Evolutionary conservation across 2,888 invertebrate species (phyloP).

Genomic region (Zygothrica quintamaculata): DNA sequence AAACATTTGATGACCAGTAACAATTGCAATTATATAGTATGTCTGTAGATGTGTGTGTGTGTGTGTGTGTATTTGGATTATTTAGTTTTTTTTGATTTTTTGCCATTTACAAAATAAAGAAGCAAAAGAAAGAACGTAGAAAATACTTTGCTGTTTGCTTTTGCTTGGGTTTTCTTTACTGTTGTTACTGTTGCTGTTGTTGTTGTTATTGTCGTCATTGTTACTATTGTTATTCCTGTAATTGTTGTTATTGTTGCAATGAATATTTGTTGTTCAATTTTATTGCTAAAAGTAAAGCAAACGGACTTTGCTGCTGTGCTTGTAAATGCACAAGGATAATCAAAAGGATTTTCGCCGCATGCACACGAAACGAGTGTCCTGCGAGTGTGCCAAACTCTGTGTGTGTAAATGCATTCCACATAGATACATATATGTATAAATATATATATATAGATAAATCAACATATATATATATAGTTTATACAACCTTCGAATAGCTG

Average conservation of each 20-base stretch:
- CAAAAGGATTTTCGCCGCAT: conserved; percentile 62
- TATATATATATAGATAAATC: conserved; percentile 3
- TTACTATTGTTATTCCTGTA: conserved; percentile 3
- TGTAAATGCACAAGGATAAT: conserved; percentile 63
- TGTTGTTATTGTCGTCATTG: conserved; percentile 29
- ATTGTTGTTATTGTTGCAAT: conserved; percentile 39
- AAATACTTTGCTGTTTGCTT: conserved; percentile 25
- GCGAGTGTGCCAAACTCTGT: conserved; percentile 8
- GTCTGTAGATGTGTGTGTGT: conserved; percentile 8
- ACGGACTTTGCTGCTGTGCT: conserved; percentile 52
- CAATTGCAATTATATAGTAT: conserved; percentile 21
- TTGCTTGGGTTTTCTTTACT: conserved; percentile 29
- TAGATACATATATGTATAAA: conserved; percentile 4
- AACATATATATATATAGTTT: conserved; percentile 30
- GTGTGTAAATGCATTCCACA: conserved; percentile 3
- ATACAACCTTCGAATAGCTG: conserved; percentile 41
- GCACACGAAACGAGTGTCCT: conserved; percentile 38
- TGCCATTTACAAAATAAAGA: conserved; percentile 22
- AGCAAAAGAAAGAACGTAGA: conserved; percentile 1
- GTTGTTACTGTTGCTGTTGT: conserved; percentile 2
- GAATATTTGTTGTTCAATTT: conserved; percentile 64
- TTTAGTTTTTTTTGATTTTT: conserved; percentile 55
- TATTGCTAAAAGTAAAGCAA: conserved; percentile 55
- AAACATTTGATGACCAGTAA: conserved; percentile 5
- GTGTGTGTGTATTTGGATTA: conserved; percentile 46